A percentile compares a stretch with the other conserved stretches of the same genome.
Evolutionary conservation across 37 sponge, comb jelly and placozoan species (phyloP).

Genomic region (Halichondria panicea): DNA sequence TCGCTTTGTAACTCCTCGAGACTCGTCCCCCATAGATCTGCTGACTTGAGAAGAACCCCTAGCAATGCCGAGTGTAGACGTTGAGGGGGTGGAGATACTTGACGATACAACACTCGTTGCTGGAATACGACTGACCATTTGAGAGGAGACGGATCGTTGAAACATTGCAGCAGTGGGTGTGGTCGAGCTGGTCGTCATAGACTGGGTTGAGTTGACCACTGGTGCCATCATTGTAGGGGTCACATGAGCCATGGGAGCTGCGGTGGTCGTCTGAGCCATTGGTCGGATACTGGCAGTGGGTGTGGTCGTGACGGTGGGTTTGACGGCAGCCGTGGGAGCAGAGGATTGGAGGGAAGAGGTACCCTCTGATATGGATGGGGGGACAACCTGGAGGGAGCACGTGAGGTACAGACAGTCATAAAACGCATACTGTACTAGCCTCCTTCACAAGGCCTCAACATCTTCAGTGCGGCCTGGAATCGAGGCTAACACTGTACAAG

Average conservation of each 20-base stretch:
- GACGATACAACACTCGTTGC: background rate
- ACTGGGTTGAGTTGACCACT: background rate
- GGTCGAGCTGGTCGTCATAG: background rate
- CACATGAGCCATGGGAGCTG: conserved; percentile 67
- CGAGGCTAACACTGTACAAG: too few relatives aligned
- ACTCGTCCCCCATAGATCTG: background rate
- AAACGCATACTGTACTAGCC: too few relatives aligned
- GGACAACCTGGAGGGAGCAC: background rate
- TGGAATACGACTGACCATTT: background rate
- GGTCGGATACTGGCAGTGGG: conserved; percentile 77
- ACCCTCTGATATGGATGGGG: background rate
- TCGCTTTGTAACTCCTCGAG: conserved; percentile 3
- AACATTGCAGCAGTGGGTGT: conserved; percentile 47
- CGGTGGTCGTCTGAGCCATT: conserved; percentile 53
- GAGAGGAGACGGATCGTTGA: conserved; percentile 47
- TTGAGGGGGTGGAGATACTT: background rate
- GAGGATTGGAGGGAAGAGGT: conserved; percentile 22
- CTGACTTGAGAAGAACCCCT: background rate
- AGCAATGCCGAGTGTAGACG: background rate
- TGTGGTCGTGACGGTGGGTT: conserved; percentile 70
- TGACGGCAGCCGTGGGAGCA: conserved; percentile 66
- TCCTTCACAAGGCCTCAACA: too few relatives aligned
- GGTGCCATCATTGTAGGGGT: conserved; percentile 62
- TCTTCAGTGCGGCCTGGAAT: too few relatives aligned
- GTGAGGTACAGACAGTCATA: too few relatives aligned